A percentile compares a stretch with the other conserved stretches of the same genome.
These are phyloP conservation scores for Drosophila rubida DNA, from an alignment of 2,888 invertebrate genomes.

Conservation along the genomic window DNA sequence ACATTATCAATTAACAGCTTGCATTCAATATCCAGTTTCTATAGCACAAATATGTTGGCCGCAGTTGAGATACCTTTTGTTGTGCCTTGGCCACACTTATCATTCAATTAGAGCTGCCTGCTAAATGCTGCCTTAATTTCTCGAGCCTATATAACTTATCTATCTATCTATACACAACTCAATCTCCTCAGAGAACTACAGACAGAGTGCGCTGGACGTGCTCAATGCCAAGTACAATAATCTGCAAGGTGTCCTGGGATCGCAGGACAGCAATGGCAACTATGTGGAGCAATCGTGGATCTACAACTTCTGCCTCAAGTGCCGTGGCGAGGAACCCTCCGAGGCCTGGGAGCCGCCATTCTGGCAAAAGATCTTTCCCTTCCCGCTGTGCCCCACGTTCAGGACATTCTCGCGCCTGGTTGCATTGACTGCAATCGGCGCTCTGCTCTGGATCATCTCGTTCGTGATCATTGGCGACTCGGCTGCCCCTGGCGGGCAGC, in stretches of 20 bases:
- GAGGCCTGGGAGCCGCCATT: conserved; percentile 93
- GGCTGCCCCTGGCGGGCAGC: conserved; percentile 94
- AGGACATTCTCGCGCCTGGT: conserved; percentile 92
- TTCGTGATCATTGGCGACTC: conserved; percentile 91
- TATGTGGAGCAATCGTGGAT: conserved; percentile 89
- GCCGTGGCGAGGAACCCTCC: conserved; percentile 90
- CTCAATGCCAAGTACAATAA: conserved; percentile 79
- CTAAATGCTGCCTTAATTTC: conserved; percentile 46
- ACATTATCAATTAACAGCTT: conserved; percentile 38
- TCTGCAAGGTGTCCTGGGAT: conserved; percentile 48
- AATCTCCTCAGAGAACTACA: conserved; percentile 72
- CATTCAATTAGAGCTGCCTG: conserved; percentile 56
- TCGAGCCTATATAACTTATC: conserved; percentile 6
- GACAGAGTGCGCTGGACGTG: conserved; percentile 80
- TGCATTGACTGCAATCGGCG: conserved; percentile 90
- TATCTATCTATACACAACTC: background rate
- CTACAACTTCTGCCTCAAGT: conserved; percentile 92
- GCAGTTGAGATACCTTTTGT: background rate
- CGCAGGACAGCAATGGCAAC: conserved; percentile 49
- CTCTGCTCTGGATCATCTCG: conserved; percentile 91
- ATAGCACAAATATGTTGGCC: conserved; percentile 1
- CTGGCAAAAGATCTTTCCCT: conserved; percentile 93
- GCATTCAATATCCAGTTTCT: conserved; percentile 6
- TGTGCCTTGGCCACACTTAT: conserved; percentile 42
- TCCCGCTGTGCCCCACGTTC: conserved; percentile 93